Evolutionary conservation across 2,113 vertebrate species (phyloP).

Genomic region (Petromus typicus): DNA sequence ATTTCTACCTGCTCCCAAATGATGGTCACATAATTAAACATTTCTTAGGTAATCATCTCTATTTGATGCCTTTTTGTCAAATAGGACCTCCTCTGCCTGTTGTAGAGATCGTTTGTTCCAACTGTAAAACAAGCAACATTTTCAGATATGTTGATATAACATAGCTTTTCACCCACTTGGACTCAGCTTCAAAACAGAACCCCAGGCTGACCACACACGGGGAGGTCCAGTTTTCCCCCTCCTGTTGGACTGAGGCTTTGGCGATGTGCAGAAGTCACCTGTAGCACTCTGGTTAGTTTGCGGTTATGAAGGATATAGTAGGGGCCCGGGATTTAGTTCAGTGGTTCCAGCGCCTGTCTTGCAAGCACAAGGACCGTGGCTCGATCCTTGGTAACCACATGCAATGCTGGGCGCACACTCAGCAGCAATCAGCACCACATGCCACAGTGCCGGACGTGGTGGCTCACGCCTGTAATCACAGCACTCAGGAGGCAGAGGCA

Average conservation of each 20-base stretch:
- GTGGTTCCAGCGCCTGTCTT: too few species aligned
- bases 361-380: too few species aligned
- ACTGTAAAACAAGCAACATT: not conserved
- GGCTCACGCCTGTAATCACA: too few species aligned
- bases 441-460: too few species aligned
- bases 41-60: not conserved
- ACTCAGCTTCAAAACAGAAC: not conserved
- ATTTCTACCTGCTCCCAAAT: slow-evolving; percentile 24
- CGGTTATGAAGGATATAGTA: too few species aligned
- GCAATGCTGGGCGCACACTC: too few species aligned
- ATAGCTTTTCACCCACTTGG: not conserved
- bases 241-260: not conserved
- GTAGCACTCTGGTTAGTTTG: not conserved
- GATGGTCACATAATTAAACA: slow-evolving; percentile 3
- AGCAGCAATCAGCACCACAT: too few species aligned
- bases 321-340: too few species aligned
- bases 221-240: not conserved
- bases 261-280: not conserved
- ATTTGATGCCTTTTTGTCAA: not conserved
- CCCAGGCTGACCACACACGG: not conserved
- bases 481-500: too few species aligned
- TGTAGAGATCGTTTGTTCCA: not conserved
- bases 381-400: too few species aligned
- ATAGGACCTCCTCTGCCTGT: not conserved
- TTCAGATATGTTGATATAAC: not conserved